phyloP scores from a whole-genome alignment of 2,113 vertebrate species.

The Semicossyphus pulcher region DNA sequence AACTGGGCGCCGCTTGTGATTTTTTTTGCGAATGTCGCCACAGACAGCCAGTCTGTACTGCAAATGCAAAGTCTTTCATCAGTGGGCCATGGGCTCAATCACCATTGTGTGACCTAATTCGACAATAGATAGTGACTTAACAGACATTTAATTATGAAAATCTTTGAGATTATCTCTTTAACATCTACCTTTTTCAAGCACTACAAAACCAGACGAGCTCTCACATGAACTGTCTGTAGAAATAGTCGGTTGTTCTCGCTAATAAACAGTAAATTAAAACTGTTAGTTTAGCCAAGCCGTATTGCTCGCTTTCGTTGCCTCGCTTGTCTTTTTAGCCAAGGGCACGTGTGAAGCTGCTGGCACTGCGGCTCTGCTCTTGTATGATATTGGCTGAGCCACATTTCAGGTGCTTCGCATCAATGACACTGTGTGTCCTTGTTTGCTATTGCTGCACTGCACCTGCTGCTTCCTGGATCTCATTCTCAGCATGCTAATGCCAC shows the following conservation, averaged over 20 bases:
- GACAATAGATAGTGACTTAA: no score
- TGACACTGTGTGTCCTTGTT: conserved; percentile 52
- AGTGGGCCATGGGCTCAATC: no score
- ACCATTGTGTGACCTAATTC: no score
- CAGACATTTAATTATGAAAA: no score
- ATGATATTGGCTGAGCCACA: conserved; percentile 16
- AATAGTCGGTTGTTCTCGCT: neutral
- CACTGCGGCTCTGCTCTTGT: conserved; percentile 9
- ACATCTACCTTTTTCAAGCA: no score
- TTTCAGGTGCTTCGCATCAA: conserved; percentile 51
- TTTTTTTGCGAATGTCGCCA: no score
- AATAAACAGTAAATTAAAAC: neutral
- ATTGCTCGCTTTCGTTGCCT: neutral
- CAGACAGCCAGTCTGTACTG: no score
- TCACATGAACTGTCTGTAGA: neutral
- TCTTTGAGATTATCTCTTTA: no score
- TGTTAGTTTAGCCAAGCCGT: neutral
- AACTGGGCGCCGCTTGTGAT: no score
- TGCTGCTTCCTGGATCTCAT: conserved; percentile 35
- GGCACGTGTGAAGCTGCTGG: conserved; percentile 18
- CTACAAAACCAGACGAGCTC: no score
- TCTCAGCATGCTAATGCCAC: conserved; percentile 52
- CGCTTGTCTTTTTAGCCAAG: neutral
- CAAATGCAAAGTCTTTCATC: no score
- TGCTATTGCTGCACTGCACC: conserved; percentile 46